A percentile compares a stretch with the other conserved stretches of the same genome.
Conservation (phyloP, 2,797 vertebrate species). For the Lithobates sylvaticus region DNA sequence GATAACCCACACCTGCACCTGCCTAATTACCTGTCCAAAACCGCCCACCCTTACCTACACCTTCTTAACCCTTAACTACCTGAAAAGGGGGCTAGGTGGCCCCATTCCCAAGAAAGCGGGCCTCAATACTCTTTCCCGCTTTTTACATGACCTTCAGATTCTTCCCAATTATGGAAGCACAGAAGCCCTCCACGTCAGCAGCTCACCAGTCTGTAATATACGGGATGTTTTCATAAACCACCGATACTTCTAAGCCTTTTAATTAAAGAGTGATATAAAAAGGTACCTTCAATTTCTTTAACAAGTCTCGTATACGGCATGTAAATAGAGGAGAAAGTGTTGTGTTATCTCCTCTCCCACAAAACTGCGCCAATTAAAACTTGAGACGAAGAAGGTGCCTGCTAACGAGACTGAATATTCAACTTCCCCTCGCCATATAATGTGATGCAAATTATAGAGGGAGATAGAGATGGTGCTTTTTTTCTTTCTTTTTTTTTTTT, state of each 20-base stretch:
- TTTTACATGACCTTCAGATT: too few species aligned
- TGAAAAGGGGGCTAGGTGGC: too few species aligned
- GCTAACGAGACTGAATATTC: slow-evolving; percentile 47
- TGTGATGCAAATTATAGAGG: slow-evolving; percentile 55
- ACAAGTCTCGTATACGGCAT: neutral
- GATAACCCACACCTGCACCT: too few species aligned
- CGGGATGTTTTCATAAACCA: neutral
- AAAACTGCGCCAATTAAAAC: slow-evolving; percentile 50
- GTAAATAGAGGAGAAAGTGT: slow-evolving; percentile 19
- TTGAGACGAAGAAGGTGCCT: slow-evolving; percentile 6
- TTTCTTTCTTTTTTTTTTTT: neutral
- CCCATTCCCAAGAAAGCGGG: too few species aligned
- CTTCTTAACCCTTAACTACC: too few species aligned
- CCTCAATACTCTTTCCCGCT: too few species aligned
- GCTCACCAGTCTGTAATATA: too few species aligned
- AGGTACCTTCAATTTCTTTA: neutral
- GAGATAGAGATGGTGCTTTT: neutral
- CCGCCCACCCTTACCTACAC: too few species aligned
- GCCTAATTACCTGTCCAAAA: too few species aligned
- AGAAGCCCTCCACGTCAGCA: too few species aligned
- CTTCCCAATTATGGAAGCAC: too few species aligned
- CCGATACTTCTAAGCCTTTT: slow-evolving; percentile 1
- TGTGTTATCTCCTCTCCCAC: slow-evolving; percentile 26
- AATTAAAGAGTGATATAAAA: slow-evolving; percentile 20
- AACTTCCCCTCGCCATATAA: slow-evolving; percentile 30